Evolutionary conservation across 2,113 vertebrate species (phyloP), one percentile per base, ranked within the genome.

Genomic region (Scatophagus argus): DNA sequence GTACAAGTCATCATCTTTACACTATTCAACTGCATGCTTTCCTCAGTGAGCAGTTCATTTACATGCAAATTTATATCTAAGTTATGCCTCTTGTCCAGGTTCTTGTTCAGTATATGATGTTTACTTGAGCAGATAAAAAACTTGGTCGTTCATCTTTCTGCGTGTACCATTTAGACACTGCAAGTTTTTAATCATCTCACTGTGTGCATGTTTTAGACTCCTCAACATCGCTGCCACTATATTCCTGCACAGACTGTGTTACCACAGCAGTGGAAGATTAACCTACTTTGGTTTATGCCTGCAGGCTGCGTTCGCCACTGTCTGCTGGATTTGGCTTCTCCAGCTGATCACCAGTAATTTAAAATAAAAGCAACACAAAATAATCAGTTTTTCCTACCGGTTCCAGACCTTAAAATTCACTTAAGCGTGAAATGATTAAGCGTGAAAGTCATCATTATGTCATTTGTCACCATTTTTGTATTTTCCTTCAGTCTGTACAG

Each of bases 201-300:
- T 64, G 21, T 32, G n/a, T 62, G 29, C 46, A 41, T 73, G 36
- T 63, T 23, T 47, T 52, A 25, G 38, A 64, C 29, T 63, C 32
- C 4, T 14, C 5, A 66, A 23, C 36, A 47, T 75, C 55, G 25
- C 66, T 36, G 59, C 17, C 17, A 25, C n/a, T 27, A 21, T 67
- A 1, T 21, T 65, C 25, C 59, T 73, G 34, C 62, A 27, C 16
- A 0, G 60, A 66, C 29, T 39, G 38, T 67, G 31, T 76, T 77
- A 17, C 36, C 29, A 47, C 52, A 65, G 82, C 65, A 44, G 29
- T 46, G 8, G 54, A 71, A 67, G 74, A 87, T 86, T 89, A 86
- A 86, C 80, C 77, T 74, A 84, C 66, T 86, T 87, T 76, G n/a
- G 12, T 52, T 64, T 62, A 39, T 59, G 63, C n/a, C 67, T 63